Conservation (phyloP, 2,113 vertebrate species). For the Casuarius casuarius region DNA sequence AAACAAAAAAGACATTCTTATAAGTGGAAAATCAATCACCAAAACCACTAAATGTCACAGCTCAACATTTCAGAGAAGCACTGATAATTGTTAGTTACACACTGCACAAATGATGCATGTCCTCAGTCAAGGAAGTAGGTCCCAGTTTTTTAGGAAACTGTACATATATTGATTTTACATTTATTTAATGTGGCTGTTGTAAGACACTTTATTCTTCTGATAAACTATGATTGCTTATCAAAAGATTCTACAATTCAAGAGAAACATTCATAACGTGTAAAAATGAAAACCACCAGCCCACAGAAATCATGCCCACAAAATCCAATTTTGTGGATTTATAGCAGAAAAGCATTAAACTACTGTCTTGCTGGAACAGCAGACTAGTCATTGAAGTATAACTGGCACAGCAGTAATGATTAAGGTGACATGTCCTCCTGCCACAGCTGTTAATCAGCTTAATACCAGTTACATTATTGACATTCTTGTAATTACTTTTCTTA, state of each 20-base stretch:
- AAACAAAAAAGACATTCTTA: conserved; percentile 82
- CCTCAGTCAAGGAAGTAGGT: conserved; percentile 74
- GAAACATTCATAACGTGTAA: conserved; percentile 82
- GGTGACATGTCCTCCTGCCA: conserved; percentile 74
- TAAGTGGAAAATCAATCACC: conserved; percentile 83
- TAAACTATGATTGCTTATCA: conserved; percentile 86
- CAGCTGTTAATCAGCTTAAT: conserved; percentile 84
- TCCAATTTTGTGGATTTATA: conserved; percentile 87
- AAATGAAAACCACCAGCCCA: conserved; percentile 81
- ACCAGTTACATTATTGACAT: conserved; percentile 82
- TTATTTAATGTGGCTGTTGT: conserved; percentile 82
- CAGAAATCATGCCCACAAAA: conserved; percentile 83
- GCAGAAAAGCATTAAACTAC: conserved; percentile 78
- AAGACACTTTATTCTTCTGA: conserved; percentile 85
- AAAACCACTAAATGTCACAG: conserved; percentile 79
- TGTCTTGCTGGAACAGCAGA: conserved; percentile 77
- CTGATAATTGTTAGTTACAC: conserved; percentile 81
- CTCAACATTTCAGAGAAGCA: conserved; percentile 75
- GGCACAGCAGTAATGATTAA: conserved; percentile 80
- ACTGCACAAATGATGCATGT: conserved; percentile 77
- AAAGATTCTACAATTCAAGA: conserved; percentile 84
- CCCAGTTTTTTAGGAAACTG: conserved; percentile 81
- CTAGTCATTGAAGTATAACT: conserved; percentile 77
- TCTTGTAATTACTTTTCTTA: conserved; percentile 82
- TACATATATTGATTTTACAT: conserved; percentile 87